Evolutionary conservation across 2,888 invertebrate species (phyloP), one percentile per base, ranked within the genome.

Genomic region (Eucera pruinosa): DNA sequence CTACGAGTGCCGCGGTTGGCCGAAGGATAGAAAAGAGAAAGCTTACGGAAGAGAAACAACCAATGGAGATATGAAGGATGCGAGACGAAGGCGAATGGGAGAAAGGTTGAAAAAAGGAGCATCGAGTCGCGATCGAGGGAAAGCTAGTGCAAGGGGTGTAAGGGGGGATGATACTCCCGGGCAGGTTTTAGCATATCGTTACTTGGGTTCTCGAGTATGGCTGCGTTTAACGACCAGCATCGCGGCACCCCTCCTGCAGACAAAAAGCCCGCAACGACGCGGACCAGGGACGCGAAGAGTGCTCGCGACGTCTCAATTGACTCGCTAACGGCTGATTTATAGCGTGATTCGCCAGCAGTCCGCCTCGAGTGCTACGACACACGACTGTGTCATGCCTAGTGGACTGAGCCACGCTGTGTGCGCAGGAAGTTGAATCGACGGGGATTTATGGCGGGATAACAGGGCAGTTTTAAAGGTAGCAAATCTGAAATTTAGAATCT

Each of bases 301-400:
- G 89, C 85, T 88, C 81, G 86, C 87, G 90, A 90, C 90, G 88
- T 89, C 88, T 90, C 90, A 88, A 90, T 90, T 88, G 90, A 89
- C 88, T 88, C 84, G 82, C 86, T 84, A 84, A 84, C 86, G 78
- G 81, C 87, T 90, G 90, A 90, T 90, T 90, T 90, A 90, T 84
- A 77, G 81, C 73, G 72, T 73, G 82, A 87, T 78, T 78, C 80
- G 72, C 43, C 52, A 33, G 48, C 43, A 30, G 43, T 13, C 15
- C 30, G 33, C 54, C 55, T 23, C 25, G 47, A 54, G 65, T 39
- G 30, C 6, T 13, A 23, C n/a, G 55, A 23, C 39, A 25, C 13
- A 39, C 48, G 57, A 39, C 20, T 18, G 62, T 13, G 27, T 15
- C 60, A 45, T 45, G 50, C 60, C 5, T 27, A 20, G 60, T 33